These are phyloP conservation scores for Petroica traversi DNA, from an alignment of 2,113 vertebrate genomes.

Conservation along the genomic window DNA sequence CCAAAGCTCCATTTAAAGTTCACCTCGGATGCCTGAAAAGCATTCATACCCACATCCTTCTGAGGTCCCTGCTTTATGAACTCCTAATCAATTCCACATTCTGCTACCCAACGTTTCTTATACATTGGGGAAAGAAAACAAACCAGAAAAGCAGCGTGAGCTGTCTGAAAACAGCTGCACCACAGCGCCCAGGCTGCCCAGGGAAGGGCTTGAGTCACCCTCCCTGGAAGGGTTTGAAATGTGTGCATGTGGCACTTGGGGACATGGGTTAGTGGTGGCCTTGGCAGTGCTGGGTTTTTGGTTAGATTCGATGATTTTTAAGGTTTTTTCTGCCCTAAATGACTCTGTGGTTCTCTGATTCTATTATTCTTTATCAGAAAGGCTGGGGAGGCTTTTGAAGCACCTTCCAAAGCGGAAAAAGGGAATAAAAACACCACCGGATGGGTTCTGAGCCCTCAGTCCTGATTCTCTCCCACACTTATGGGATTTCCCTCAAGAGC, in stretches of 20 bases:
- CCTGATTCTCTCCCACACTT: not conserved
- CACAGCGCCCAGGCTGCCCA: not conserved
- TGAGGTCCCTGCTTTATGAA: conserved; percentile 52
- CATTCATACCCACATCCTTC: conserved; percentile 57
- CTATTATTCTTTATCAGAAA: not conserved
- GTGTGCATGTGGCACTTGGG: not conserved
- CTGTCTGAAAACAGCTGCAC: conserved; percentile 31
- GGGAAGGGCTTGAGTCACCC: not conserved
- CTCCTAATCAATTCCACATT: conserved; percentile 52
- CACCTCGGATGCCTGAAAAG: conserved; percentile 55
- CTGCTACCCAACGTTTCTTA: conserved; percentile 19
- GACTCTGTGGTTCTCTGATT: not conserved
- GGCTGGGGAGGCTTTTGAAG: not conserved
- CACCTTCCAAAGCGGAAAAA: not conserved
- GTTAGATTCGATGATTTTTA: not conserved
- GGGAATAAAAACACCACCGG: not conserved
- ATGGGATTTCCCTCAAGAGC: not conserved
- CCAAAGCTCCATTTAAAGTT: conserved; percentile 40
- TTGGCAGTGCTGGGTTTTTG: not conserved
- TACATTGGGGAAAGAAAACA: conserved; percentile 47
- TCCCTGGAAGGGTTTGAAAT: not conserved
- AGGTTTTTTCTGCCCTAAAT: not conserved
- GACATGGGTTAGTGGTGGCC: not conserved
- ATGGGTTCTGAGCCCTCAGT: not conserved
- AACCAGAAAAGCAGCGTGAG: conserved; percentile 4